phyloP scores from a whole-genome alignment of 2,888 invertebrate species.

The Ecdyonurus torrentis region DNA sequence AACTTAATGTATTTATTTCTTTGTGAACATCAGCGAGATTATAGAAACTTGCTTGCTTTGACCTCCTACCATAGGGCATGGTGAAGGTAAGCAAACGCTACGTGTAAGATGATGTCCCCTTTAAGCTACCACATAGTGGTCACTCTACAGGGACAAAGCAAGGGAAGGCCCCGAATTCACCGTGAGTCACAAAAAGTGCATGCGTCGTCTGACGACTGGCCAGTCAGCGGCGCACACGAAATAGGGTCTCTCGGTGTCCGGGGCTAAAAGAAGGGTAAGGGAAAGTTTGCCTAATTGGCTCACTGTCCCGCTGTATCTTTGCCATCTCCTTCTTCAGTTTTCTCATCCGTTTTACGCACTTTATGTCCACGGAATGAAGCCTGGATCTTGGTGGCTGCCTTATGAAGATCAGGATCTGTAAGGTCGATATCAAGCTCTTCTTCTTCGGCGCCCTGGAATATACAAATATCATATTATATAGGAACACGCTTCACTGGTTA shows the following conservation, averaged over 20 bases:
- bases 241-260: background rate
- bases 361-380: constrained; percentile 84
- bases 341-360: constrained; percentile 53
- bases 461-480: too few relatives aligned
- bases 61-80: background rate
- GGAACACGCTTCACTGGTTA: too few relatives aligned
- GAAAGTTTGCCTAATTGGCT: background rate
- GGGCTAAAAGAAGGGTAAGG: background rate
- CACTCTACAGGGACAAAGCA: background rate
- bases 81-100: background rate
- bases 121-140: too few relatives aligned
- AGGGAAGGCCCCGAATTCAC: background rate
- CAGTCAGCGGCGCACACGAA: background rate
- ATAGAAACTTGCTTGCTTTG: background rate
- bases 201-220: background rate
- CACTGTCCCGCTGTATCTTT: constrained; percentile 1
- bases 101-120: background rate
- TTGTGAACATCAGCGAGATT: background rate
- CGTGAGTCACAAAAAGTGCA: background rate
- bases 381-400: constrained; percentile 83
- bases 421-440: constrained; percentile 66
- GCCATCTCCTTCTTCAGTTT: constrained; percentile 9
- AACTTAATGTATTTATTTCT: too few relatives aligned
- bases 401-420: constrained; percentile 70
- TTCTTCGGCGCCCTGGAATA: background rate